Evolutionary conservation across 2,797 vertebrate genomes (phyloP).

Genomic region (Alosa sapidissima): DNA sequence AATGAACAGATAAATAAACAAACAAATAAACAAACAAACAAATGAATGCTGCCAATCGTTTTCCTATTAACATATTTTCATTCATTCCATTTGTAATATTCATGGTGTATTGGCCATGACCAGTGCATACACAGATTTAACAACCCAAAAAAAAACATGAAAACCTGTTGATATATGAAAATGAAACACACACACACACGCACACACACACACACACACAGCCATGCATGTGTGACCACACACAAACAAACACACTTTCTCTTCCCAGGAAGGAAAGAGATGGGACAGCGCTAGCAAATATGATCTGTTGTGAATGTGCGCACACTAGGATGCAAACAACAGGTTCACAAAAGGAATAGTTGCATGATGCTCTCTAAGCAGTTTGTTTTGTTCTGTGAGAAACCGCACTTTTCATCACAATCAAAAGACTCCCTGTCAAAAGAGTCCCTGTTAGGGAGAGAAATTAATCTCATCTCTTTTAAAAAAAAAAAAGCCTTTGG

Average conservation of each 20-base stretch:
- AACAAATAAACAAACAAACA: neutral
- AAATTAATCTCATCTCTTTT: neutral
- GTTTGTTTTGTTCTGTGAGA: neutral
- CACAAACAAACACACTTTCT: neutral
- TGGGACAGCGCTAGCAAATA: neutral
- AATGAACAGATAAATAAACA: neutral
- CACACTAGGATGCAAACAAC: neutral
- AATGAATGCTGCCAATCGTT: neutral
- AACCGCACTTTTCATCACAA: neutral
- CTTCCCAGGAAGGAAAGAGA: neutral
- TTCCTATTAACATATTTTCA: too few relatives aligned
- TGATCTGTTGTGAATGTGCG: neutral
- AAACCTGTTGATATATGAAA: neutral
- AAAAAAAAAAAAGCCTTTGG: neutral
- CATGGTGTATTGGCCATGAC: neutral
- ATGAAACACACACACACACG: neutral
- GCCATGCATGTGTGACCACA: neutral
- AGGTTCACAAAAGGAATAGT: neutral
- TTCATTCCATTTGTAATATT: neutral
- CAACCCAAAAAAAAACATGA: neutral
- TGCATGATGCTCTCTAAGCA: neutral
- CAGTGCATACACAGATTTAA: neutral
- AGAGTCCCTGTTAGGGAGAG: neutral
- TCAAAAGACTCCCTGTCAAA: neutral
- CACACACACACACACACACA: slow-evolving; percentile 9